Percentiles rank a stretch among this genome's conserved stretches.
Conservation (phyloP, 2,113 vertebrate species). For the Anser brachyrhynchus region DNA sequence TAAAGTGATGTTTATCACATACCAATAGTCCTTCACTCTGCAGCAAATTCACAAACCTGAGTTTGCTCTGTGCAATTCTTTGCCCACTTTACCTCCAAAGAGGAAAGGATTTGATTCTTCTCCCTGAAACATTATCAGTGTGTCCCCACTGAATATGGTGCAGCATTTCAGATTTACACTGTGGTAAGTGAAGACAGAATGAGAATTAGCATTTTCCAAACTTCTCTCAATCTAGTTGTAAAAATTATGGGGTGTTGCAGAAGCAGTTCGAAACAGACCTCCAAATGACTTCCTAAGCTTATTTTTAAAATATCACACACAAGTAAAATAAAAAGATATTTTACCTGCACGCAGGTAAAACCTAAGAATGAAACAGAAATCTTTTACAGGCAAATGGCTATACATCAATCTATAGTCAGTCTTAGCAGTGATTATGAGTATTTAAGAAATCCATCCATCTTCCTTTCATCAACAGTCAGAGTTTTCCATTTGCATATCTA, state of each 20-base stretch:
- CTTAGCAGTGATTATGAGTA: slow-evolving; percentile 35
- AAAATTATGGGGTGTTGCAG: neutral
- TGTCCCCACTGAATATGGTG: neutral
- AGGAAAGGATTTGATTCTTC: neutral
- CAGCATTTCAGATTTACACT: neutral
- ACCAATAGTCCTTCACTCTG: neutral
- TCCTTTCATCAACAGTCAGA: slow-evolving; percentile 56
- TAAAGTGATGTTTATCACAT: neutral
- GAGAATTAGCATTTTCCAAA: neutral
- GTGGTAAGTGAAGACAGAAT: neutral
- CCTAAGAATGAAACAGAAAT: neutral
- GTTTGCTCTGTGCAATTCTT: neutral
- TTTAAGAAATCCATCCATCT: slow-evolving; percentile 61
- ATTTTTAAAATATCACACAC: neutral
- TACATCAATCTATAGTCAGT: neutral
- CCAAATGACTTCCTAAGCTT: neutral
- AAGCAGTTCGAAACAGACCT: neutral
- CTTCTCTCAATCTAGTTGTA: neutral
- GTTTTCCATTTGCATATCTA: slow-evolving; percentile 66
- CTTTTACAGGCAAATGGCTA: neutral
- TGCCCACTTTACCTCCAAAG: fast-evolving
- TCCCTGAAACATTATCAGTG: fast-evolving
- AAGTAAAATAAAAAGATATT: fast-evolving
- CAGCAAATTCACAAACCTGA: neutral
- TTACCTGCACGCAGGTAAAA: neutral